Percentiles rank a stretch among this genome's conserved stretches.
Conservation (phyloP, 2,888 invertebrate genomes). For the Lampropteryx suffumata region DNA sequence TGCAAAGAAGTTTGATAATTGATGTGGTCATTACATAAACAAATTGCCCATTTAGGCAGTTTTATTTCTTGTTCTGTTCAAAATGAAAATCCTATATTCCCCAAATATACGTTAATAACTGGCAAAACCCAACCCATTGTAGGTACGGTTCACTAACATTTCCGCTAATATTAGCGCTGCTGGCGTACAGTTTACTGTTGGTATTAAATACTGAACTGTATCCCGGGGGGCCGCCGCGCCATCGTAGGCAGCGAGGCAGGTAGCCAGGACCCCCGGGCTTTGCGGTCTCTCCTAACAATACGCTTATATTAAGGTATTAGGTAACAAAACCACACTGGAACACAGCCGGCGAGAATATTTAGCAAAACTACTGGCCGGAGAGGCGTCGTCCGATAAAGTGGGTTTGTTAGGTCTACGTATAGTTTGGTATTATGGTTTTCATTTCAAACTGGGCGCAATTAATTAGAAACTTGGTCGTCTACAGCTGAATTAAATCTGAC, state of each 20-base stretch:
- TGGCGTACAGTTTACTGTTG: conserved; percentile 21
- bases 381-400: conserved; percentile 16
- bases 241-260: conserved; percentile 16
- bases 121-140: conserved; percentile 23
- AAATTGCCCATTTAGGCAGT: conserved; percentile 28
- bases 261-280: conserved; percentile 15
- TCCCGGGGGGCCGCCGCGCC: conserved; percentile 12
- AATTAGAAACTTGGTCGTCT: conserved; percentile 23
- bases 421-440: conserved; percentile 16
- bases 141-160: conserved; percentile 20
- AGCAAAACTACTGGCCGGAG: conserved; percentile 23
- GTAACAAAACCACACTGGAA: conserved; percentile 26
- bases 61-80: conserved; percentile 21
- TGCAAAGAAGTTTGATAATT: conserved; percentile 28
- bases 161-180: conserved; percentile 24
- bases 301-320: conserved; percentile 28
- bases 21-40: conserved; percentile 25
- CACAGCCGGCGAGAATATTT: conserved; percentile 24
- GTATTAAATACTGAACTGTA: conserved; percentile 31
- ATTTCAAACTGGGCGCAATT: conserved; percentile 27
- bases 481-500: conserved; percentile 15
- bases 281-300: conserved; percentile 25
- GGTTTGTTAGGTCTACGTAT: conserved; percentile 19
- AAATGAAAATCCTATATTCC: conserved; percentile 14
- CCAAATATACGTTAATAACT: conserved; percentile 13